phyloP scores from a whole-genome alignment of 1,140 invertebrate genomes.

The Ganaspis sp. region DNA sequence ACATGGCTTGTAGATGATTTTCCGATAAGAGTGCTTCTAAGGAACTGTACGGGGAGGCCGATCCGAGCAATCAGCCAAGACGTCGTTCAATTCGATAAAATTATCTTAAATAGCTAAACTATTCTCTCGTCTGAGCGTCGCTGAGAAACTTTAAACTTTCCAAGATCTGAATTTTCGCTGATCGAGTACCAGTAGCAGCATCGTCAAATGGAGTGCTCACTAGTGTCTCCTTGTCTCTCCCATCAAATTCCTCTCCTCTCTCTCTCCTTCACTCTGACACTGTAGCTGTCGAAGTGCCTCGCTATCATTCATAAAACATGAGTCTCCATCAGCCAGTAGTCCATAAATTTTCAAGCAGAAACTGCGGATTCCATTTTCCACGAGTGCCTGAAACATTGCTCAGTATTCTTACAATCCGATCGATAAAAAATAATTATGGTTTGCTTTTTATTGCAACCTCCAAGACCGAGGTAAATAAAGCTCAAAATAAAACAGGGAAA shows the following conservation, averaged over 20 bases:
- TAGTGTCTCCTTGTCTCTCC: conserved; percentile 41
- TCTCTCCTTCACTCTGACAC: conserved; percentile 36
- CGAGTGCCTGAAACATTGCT: conserved; percentile 51
- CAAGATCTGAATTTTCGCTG: conserved; percentile 42
- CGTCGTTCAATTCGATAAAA: conserved; percentile 28
- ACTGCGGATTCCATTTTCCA: conserved; percentile 58
- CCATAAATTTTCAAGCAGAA: conserved; percentile 68
- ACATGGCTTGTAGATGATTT: conserved; percentile 14
- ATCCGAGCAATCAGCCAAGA: conserved; percentile 22
- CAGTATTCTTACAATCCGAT: conserved; percentile 43
- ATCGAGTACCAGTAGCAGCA: conserved; percentile 34
- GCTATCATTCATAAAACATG: conserved; percentile 72
- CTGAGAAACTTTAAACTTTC: conserved; percentile 30
- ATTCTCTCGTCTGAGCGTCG: conserved; percentile 1
- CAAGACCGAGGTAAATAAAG: conserved; percentile 9
- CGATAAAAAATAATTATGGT: conserved; percentile 67
- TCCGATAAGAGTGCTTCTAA: conserved; percentile 8
- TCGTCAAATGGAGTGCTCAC: conserved; percentile 33
- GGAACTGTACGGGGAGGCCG: background rate
- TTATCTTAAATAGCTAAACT: conserved; percentile 29
- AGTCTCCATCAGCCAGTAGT: conserved; percentile 64
- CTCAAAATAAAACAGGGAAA: background rate
- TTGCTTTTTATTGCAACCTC: background rate
- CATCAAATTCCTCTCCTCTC: conserved; percentile 41
- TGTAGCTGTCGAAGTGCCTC: conserved; percentile 35